Evolutionary conservation across 2,113 vertebrate species (phyloP).

Genomic region (Regulus satrapa): DNA sequence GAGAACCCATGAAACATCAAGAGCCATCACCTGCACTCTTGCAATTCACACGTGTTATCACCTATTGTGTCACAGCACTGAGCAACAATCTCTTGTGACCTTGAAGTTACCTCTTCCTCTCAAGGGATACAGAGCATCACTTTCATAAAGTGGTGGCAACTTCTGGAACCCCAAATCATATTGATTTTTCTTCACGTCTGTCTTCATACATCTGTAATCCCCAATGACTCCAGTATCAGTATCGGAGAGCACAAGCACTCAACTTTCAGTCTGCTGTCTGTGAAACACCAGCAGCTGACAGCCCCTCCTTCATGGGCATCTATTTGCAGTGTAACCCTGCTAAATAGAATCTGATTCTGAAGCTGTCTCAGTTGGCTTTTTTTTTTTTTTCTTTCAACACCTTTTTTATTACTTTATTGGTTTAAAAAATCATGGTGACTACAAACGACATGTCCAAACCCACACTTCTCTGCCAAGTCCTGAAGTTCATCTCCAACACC

Average conservation of each 20-base stretch:
- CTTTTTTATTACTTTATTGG: background rate
- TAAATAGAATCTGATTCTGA: background rate
- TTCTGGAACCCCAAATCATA: background rate
- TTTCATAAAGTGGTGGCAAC: background rate
- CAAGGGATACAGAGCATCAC: background rate
- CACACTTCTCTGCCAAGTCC: background rate
- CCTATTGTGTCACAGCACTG: background rate
- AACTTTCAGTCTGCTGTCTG: background rate
- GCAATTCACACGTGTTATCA: background rate
- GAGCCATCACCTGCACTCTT: background rate
- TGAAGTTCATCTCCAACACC: background rate
- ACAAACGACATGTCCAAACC: rapidly evolving
- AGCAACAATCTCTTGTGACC: background rate
- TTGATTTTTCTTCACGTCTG: background rate
- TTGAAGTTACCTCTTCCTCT: background rate
- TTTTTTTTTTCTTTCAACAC: background rate
- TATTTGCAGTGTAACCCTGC: background rate
- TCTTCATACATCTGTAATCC: background rate
- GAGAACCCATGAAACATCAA: background rate
- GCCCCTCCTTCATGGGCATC: background rate
- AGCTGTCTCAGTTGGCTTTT: background rate
- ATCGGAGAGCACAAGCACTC: background rate
- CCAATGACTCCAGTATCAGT: background rate
- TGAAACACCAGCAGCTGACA: background rate
- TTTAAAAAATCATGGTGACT: background rate